Evolutionary conservation across 2,888 invertebrate species (phyloP), one percentile per base, ranked within the genome.

Genomic region (Halictus ligatus): DNA sequence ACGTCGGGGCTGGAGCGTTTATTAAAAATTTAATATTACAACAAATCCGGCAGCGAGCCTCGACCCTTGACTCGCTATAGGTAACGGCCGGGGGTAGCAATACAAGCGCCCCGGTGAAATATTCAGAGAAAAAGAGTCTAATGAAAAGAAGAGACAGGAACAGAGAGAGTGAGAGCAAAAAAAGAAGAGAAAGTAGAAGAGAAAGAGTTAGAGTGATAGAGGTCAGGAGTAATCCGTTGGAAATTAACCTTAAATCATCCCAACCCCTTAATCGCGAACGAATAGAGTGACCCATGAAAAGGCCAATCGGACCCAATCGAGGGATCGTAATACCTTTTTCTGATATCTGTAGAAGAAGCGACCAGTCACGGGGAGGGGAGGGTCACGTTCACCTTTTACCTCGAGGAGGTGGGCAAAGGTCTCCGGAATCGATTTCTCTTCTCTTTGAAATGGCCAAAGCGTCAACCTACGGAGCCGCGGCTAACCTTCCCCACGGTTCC

Each of bases 161-260:
- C 10, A 29, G 4, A 35, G 21, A 18, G 35, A 35, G 35, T 21
- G 35, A 35, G 35, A 1, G 21, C 15, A 4, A 35, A 10, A 35
- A 18, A 18, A 29, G 8, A 3, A 18, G 67, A 10, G 67, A 4
- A 18, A 67, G 67, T 18, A 8, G 35, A 18, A 18, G 35, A 35
- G 25, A 60, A 60, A 25, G 60, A 60, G 60, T 15, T 25, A 25
- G 5, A 21, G 67, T 10, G 25, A 60, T 21, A 25, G 60, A 78
- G 80, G 79, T 73, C 74, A 87, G 80, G 75, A 54, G 81, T 91
- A 90, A 91, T 91, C 91, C 91, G 86, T 87, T 89, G 85, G 91
- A 89, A 90, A 91, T 91, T 91, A 91, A 90, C 90, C 90, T 90
- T 91, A 91, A 90, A 91, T 91, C 91, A 91, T 88, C 81, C 90